Evolutionary conservation across 2,888 invertebrate species (phyloP), one percentile per base, ranked within the genome.

Genomic region (Noctua janthe): DNA sequence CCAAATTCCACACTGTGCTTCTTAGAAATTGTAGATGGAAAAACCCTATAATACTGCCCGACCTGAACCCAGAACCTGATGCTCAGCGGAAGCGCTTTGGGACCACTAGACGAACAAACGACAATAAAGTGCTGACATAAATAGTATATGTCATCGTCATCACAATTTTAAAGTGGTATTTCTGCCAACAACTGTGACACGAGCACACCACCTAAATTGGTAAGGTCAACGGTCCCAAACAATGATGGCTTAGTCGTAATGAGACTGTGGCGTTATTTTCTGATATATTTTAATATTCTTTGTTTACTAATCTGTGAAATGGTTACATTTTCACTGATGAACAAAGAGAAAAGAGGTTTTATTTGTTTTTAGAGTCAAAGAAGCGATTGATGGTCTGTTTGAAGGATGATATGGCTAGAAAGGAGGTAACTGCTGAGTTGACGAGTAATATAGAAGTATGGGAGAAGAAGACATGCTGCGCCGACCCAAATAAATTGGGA

Each of bases 221-320:
- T 77, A 71, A 78, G 85, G 88, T 88, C 85, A 88, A 88, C 54
- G 85, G 70, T 76, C 85, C 70, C 77, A 71, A 81, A 88, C 85
- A 88, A 85, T 88, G 73, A 88, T 88, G 82, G 71, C 47, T 76
- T 78, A 59, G 73, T 3, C 75, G 56, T 85, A 78, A 88, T 73
- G 82, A 85, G 66, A 47, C 77, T 10, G 72, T 72, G 66, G 77
- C 70, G 69, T 69, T 73, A 49, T 69, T 74, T 70, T 72, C 39
- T 71, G 82, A 85, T 88, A 88, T 82, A 82, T 78, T 81, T 69
- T n/a, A 39, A 85, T 85, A 3, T 8, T 62, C 62, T 71, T 82
- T 73, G 54, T 84, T 54, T 67, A 59, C 35, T 39, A 51, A 82
- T 81, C 54, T 56, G 17, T 15, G 49, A 35, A 8, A 67, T 56